Base-by-base conservation (phyloP, 2,888 invertebrate genomes). In the Cryptops parisi region DNA sequence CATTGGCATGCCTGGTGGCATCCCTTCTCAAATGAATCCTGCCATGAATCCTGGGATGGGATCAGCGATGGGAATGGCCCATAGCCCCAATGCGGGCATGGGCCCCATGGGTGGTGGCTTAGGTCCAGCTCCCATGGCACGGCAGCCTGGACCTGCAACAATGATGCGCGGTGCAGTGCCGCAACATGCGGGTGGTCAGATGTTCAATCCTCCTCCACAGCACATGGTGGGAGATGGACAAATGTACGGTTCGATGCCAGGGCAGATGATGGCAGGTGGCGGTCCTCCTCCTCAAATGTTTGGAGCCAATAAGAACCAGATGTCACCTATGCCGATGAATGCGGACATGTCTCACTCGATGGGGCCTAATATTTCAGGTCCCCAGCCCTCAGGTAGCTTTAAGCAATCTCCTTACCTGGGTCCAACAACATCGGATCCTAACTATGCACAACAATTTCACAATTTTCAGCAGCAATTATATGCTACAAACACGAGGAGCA, bases 391-490 rank as follows among this genome's bases (percentile, higher is more conserved):
- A 61, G 72, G 73, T 43, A 79, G 76, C 58, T 84, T 83, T 71
- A 84, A 84, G 67, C 81, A 79, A 60, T 72, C 74, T 41, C 77
- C 80, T 3, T 89, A 86, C 67, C 82, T 85, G 54, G 85, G 85
- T 25, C 86, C 86, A 6, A 83, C 62, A 33, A 84, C 88, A 55
- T 81, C 83, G 46, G 90, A 91, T 72, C 85, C 90, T 15, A 87
- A 86, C 68, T 91, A 91, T 73, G 90, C 89, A 65, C 88, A 88
- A 70, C 90, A 90, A 76, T 91, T 85, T 74, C 90, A 90, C 72
- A 87, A 90, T 72, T 91, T 91, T 75, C 91, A 91, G 68, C 91
- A 91, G 69, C 90, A 90, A 70, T 72, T 91, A 61, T 91, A 91
- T 71, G 90, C 91, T 57, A 91, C 90, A 47, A 80, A 80, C 59